These are phyloP conservation scores for Nettapus auritus DNA, from an alignment of 2,113 vertebrate genomes.

Conservation along the genomic window DNA sequence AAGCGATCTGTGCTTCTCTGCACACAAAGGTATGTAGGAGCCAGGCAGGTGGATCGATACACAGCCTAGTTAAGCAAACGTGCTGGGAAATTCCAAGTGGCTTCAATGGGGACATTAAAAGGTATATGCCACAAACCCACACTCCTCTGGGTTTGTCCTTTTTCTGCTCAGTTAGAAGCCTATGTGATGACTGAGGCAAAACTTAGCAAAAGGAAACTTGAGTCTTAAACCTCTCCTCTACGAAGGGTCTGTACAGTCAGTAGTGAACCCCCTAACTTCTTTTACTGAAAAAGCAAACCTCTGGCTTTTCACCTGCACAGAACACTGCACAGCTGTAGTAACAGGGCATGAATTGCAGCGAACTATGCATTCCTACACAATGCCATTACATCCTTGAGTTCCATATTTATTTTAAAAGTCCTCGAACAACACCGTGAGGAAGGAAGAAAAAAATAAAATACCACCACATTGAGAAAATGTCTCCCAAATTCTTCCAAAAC, in stretches of 20 bases:
- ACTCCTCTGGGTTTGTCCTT: background rate
- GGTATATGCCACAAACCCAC: background rate
- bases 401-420: background rate
- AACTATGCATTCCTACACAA: background rate
- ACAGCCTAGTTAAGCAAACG: background rate
- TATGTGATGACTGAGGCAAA: background rate
- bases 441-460: background rate
- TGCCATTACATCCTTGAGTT: background rate
- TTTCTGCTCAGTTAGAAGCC: background rate
- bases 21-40: fast-evolving
- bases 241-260: background rate
- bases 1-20: background rate
- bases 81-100: background rate
- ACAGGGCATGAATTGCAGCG: background rate
- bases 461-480: background rate
- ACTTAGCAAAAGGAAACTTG: background rate
- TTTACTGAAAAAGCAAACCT: background rate
- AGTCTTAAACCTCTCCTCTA: background rate
- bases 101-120: background rate
- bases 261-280: background rate
- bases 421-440: background rate
- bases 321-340: background rate
- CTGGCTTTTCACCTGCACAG: background rate
- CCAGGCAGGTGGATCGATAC: fast-evolving
- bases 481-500: background rate